phyloP scores from a whole-genome alignment of 2,113 vertebrate genomes.

The Asarcornis scutulata region DNA sequence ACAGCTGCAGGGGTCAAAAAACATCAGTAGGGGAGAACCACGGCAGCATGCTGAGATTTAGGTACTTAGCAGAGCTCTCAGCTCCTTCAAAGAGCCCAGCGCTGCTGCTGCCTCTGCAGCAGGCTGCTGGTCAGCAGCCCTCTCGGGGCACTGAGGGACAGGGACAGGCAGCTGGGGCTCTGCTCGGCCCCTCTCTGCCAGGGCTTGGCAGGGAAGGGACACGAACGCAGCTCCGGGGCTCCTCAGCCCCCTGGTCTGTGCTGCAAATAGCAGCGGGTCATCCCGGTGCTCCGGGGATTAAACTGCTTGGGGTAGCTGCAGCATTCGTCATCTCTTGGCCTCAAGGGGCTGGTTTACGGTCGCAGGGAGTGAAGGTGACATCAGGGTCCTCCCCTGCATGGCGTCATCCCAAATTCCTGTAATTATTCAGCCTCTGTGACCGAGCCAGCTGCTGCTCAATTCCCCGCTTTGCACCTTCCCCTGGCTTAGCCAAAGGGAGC shows the following conservation, averaged over 20 bases:
- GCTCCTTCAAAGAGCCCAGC: constrained; percentile 26
- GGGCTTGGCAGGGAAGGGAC: neutral
- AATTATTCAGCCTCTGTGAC: neutral
- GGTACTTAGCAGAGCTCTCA: constrained; percentile 25
- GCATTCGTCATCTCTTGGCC: neutral
- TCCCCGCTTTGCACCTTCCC: neutral
- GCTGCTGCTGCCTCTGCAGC: neutral
- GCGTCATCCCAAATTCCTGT: neutral
- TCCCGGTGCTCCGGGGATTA: neutral
- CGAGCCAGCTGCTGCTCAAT: neutral
- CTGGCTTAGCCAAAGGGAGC: neutral
- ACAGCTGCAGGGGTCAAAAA: constrained; percentile 28
- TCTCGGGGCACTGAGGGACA: neutral
- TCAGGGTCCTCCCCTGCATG: neutral
- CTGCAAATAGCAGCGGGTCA: neutral
- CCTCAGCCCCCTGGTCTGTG: neutral
- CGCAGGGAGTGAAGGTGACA: neutral
- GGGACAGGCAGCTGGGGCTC: neutral
- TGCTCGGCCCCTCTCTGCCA: neutral
- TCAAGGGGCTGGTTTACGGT: neutral
- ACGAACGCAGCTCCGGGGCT: neutral
- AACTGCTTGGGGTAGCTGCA: neutral
- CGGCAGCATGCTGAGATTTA: neutral
- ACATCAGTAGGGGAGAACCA: neutral
- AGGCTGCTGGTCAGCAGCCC: neutral